Base-by-base conservation (phyloP, 2,888 invertebrate genomes). In the Tubulanus polymorphus region DNA sequence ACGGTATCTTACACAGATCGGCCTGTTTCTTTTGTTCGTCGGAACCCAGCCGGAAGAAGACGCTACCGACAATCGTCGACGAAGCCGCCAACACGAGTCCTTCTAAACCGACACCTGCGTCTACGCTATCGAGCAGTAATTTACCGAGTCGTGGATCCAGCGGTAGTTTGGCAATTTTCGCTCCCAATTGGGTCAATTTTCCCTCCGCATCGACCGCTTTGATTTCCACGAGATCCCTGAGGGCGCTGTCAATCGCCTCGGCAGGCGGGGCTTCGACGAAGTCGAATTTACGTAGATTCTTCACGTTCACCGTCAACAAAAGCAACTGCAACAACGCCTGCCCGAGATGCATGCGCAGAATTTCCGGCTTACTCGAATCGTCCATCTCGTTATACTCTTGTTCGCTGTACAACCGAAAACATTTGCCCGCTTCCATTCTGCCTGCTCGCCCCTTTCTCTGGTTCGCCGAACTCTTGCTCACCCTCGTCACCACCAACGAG, bases 381-480 rank as follows among this genome's bases (percentile, higher is more conserved):
- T 62, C 61, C 74, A 79, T 75, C 3, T 59, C 53, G 6, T 67
- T 53, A 60, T 67, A 79, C 18, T 68, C 66, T n/a, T 63, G 62
- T 49, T 73, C 63, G 6, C 67, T 69, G 59, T 75, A 80, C 10
- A 80, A 64, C 28, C 78, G 64, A 62, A 66, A 78, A 60, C 79
- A 79, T 54, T 65, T 69, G 1, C 80, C 80, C 5, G 69, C 58
- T 18, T 68, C 66, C 5, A 73, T 76, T 54, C 80, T 63, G 15
- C 80, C 80, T 12, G 80, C 79, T 54, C 80, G 63, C 5, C 80
- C 80, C 62, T 74, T 76, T 5, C 80, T 67, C 59, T 80, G 80
- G 29, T 79, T 70, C 3, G 79, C 78, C 2, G 77, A 76, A 49
- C 76, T 76, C 58, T 70, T 67, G 50, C 71, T 75, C 3, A 74